Conservation (phyloP, 2,113 vertebrate genomes). For the Vombatus ursinus region DNA sequence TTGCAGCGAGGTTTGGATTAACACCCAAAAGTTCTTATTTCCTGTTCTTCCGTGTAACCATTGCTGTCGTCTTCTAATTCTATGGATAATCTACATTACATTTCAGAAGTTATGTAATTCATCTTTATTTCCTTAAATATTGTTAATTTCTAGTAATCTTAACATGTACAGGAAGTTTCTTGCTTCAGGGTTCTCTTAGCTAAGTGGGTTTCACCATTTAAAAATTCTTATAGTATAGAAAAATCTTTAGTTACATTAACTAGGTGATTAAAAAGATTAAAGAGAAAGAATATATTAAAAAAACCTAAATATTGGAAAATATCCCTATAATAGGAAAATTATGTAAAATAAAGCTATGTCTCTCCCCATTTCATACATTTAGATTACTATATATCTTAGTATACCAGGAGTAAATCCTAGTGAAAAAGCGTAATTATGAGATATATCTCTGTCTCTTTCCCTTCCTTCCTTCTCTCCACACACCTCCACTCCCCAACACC, state of each 20-base stretch:
- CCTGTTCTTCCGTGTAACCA: constrained; percentile 15
- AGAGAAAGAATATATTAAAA: not conserved
- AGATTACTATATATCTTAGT: not conserved
- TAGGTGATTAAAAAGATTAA: not conserved
- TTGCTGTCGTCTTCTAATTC: not conserved
- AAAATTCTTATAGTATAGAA: not conserved
- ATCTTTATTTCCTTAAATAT: not conserved
- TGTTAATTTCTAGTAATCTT: not conserved
- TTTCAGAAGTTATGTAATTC: not conserved
- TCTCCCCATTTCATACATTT: not conserved
- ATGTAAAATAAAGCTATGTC: not conserved
- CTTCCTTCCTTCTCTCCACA: too few species aligned
- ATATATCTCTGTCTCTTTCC: too few species aligned
- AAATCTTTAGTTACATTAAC: not conserved
- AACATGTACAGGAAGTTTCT: not conserved
- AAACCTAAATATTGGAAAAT: not conserved
- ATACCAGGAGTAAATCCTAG: not conserved
- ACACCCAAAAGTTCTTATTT: not conserved
- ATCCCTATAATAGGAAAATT: not conserved
- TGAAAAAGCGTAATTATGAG: too few species aligned
- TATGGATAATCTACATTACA: constrained; percentile 14
- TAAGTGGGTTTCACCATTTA: constrained; percentile 18
- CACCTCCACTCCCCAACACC: too few species aligned
- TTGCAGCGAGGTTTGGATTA: not conserved
- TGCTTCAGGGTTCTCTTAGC: not conserved